Evolutionary conservation across 2,797 vertebrate genomes (phyloP), one percentile per base, ranked within the genome.

Genomic region (Microctenopoma steveboyesi): DNA sequence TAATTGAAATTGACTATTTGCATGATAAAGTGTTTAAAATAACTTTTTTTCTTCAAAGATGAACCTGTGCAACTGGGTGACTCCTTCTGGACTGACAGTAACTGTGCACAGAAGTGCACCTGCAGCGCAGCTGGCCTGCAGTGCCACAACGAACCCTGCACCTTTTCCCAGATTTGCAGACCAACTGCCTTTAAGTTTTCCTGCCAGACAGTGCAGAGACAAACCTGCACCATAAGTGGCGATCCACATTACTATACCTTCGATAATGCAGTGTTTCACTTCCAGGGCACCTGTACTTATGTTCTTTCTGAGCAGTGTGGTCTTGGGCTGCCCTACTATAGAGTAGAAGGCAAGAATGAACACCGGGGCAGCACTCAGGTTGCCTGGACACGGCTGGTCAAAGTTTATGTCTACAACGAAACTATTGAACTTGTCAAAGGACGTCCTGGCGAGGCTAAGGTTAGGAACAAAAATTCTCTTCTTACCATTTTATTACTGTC

Each of bases 171-270:
- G 78, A 56, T 77, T 25, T 93, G 92, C 56, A 70, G 3, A 0
- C 50, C 28, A 0, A 25, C 27, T 22, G 3, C 56, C 10, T 85
- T 86, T 63, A 73, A 79, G 18, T 90, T 84, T 10, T 57, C 72
- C 35, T 92, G 91, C 64, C 74, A 86, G 78, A 83, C 80, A 0
- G 71, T 87, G 37, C 82, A 6, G 4, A 69, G 85, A 4, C 7
- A 37, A 0, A 82, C 85, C 16, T 94, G 94, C 73, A 88, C 65
- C 33, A 78, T 92, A 18, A 78, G 77, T 8, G 92, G 93, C 0
- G 93, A 93, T 74, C 91, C 93, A 5, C 94, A 95, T 79, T 95
- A 92, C 82, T 74, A 73, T 40, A 92, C 90, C 22, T 94, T 92
- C 5, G 93, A 95, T 65, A 15, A 76, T 1, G 14, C 0, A 0